Conservation (phyloP, 2,797 vertebrate genomes). For the Syndactyla subalaris region DNA sequence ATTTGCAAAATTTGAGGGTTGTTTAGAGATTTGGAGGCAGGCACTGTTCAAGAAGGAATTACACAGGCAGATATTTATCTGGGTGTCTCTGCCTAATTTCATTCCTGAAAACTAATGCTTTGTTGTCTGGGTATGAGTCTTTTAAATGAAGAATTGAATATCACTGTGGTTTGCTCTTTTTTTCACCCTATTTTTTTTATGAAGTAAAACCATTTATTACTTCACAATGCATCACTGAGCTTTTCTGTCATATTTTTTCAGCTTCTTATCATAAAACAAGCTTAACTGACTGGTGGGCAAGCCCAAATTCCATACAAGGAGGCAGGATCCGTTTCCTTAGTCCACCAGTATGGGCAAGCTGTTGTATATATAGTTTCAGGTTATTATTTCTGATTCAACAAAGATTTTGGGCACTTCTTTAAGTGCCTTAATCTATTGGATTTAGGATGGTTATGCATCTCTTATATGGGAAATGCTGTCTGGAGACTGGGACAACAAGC, state of each 20-base stretch:
- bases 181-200: background rate
- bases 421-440: background rate
- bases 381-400: background rate
- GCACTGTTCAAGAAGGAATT: background rate
- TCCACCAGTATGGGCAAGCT: background rate
- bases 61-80: background rate
- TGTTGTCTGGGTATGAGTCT: background rate
- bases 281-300: background rate
- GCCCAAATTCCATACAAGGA: background rate
- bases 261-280: background rate
- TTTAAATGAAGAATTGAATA: slow-evolving; percentile 17
- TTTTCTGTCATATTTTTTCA: slow-evolving; percentile 16
- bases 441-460: background rate
- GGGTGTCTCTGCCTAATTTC: background rate
- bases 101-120: slow-evolving; percentile 9
- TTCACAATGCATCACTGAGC: background rate
- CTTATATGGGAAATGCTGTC: background rate
- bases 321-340: background rate
- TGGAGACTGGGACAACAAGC: background rate
- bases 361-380: background rate
- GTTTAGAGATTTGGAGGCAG: background rate
- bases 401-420: background rate
- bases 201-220: slow-evolving; percentile 14
- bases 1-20: background rate
- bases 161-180: background rate